These are phyloP conservation scores for Cyrtodaria siliqua DNA, from an alignment of 2,888 invertebrate species.

Conservation along the genomic window DNA sequence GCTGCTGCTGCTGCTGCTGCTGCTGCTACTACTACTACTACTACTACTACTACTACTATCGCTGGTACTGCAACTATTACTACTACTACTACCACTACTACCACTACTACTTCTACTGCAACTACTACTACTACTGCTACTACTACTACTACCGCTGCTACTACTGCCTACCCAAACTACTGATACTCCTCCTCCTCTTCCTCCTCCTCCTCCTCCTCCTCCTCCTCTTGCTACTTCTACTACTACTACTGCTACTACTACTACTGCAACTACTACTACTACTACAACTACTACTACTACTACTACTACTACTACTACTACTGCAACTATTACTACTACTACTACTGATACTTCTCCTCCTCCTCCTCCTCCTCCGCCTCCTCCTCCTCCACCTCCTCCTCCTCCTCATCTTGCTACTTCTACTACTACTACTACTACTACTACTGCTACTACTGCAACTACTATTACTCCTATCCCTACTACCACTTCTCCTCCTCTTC, in stretches of 20 bases:
- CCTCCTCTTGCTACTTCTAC: not conserved
- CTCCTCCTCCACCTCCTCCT: not conserved
- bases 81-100: too few species aligned
- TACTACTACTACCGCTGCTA: slow-evolving; percentile 3
- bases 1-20: not conserved
- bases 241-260: not conserved
- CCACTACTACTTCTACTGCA: not conserved
- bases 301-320: too few species aligned
- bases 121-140: slow-evolving; percentile 7
- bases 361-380: too few species aligned
- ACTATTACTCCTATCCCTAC: not conserved
- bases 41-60: too few species aligned
- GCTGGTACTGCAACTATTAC: too few species aligned
- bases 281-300: too few species aligned
- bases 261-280: not conserved
- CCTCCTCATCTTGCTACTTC: not conserved
- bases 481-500: not conserved
- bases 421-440: not conserved
- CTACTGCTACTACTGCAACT: slow-evolving; percentile 1
- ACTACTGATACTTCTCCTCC: too few species aligned
- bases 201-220: not conserved
- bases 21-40: slow-evolving; percentile 1
- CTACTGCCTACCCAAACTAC: not conserved
- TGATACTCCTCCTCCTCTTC: not conserved
- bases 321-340: too few species aligned